Evolutionary conservation across 1,140 invertebrate species (phyloP), one percentile per base, ranked within the genome.

Genomic region (Archegozetes longisetosus): DNA sequence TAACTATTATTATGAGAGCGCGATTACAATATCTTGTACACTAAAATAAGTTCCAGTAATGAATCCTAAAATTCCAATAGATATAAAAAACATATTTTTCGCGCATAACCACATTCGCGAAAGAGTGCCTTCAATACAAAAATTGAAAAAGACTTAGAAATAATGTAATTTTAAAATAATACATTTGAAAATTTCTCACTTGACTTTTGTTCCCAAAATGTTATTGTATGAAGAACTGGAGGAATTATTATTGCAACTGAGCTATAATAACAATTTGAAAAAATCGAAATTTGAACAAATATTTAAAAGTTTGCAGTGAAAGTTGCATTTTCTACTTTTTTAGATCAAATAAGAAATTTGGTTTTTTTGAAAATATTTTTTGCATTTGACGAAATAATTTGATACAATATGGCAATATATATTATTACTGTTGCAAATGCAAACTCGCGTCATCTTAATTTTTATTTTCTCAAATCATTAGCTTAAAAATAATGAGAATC

Each of bases 51-150:
- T 84, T 50, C 88, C 88, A 65, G 86, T 88, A 53, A 86, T 65
- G 49, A 90, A 74, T 0, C 85, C 85, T 49, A 82, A 72, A 0
- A 87, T 22, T 3, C 86, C 86, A 64, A 87, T 83, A 3, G 82
- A 66, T 0, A 88, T 77, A 0, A 91, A 74, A 6, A 81, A 70
- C 53, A 77, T 71, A 71, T 90, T 85, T 70, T 85, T 87, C 86
- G 81, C 1, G 84, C 79, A 87, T 90, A 90, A 25, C 83, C 84
- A 14, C 32, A 40, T 9, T 17, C 32, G 32, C 32, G 32, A 40
- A 9, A 40, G 17, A 9, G 32, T 40, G 6, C 17, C 32, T 40
- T n/a, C n/a, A n/a, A n/a, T n/a, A n/a, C n/a, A n/a, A 40, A 9
- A 40, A 17, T 40, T 40, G 6, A 40, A 40, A 9, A 9, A 40